phyloP scores from a whole-genome alignment of 2,888 invertebrate species.

The Tinea trinotella region DNA sequence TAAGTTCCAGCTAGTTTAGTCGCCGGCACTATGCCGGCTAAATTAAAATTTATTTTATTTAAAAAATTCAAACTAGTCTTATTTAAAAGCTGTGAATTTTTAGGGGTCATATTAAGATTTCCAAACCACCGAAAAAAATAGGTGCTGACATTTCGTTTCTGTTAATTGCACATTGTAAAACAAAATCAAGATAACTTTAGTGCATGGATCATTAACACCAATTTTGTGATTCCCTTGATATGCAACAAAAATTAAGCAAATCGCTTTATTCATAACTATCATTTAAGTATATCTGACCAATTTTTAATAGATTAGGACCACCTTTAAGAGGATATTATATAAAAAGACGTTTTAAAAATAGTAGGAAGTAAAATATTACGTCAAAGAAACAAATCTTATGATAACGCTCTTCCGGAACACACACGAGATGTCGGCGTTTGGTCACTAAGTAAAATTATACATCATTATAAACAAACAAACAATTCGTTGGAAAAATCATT shows the following conservation, averaged over 20 bases:
- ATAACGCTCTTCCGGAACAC: conserved; percentile 46
- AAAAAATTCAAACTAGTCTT: no score
- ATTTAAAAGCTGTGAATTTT: no score
- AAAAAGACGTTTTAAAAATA: conserved; percentile 16
- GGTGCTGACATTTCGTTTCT: not conserved
- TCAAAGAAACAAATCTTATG: conserved; percentile 25
- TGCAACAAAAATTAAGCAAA: no score
- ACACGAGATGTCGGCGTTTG: conserved; percentile 31
- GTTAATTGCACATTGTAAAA: not conserved
- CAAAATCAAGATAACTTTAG: not conserved
- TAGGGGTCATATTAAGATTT: not conserved
- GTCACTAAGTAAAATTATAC: conserved; percentile 21
- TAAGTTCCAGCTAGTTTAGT: no score
- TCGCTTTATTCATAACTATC: not conserved
- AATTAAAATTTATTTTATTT: no score
- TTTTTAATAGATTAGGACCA: conserved; percentile 5
- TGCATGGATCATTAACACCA: not conserved
- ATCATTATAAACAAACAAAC: conserved; percentile 2
- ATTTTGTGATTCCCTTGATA: not conserved
- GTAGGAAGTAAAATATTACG: conserved; percentile 42
- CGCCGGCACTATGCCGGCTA: no score
- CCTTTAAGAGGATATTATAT: conserved; percentile 3
- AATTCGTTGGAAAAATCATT: conserved; percentile 4
- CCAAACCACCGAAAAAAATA: not conserved
- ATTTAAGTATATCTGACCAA: not conserved